Evolutionary conservation across 2,113 vertebrate species (phyloP).

Genomic region (Prinia subflava): DNA sequence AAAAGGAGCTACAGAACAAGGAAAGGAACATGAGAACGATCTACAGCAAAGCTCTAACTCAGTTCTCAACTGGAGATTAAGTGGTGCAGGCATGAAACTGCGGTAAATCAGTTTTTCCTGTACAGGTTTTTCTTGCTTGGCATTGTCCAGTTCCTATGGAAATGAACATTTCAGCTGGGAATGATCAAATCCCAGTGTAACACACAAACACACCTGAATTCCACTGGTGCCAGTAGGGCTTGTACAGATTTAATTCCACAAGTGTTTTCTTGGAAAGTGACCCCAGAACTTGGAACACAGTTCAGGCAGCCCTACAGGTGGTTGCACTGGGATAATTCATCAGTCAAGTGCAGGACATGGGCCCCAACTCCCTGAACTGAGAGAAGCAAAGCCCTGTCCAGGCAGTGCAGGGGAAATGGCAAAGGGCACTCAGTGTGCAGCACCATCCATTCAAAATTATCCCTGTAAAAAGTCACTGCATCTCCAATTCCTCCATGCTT

Average conservation of each 20-base stretch:
- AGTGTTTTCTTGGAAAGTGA: not conserved
- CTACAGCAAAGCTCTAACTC: not conserved
- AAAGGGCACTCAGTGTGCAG: not conserved
- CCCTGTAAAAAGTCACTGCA: not conserved
- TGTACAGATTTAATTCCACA: not conserved
- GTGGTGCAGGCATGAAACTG: not conserved
- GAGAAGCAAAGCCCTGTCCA: not conserved
- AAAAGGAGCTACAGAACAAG: not conserved
- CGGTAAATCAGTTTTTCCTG: not conserved
- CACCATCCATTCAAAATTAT: not conserved
- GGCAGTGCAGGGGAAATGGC: not conserved
- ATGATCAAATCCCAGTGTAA: not conserved
- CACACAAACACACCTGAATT: not conserved
- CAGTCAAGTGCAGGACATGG: not conserved
- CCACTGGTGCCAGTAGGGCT: not conserved
- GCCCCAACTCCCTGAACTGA: not conserved
- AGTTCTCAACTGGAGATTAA: not conserved
- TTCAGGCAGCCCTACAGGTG: not conserved
- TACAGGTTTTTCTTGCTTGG: not conserved
- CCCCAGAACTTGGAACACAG: fast-evolving
- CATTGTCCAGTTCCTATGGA: not conserved
- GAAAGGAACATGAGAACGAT: not conserved
- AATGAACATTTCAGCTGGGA: not conserved
- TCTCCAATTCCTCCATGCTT: not conserved
- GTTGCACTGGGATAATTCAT: not conserved